Conservation (phyloP, 2,797 vertebrate genomes). For the Sparidentex hasta region DNA sequence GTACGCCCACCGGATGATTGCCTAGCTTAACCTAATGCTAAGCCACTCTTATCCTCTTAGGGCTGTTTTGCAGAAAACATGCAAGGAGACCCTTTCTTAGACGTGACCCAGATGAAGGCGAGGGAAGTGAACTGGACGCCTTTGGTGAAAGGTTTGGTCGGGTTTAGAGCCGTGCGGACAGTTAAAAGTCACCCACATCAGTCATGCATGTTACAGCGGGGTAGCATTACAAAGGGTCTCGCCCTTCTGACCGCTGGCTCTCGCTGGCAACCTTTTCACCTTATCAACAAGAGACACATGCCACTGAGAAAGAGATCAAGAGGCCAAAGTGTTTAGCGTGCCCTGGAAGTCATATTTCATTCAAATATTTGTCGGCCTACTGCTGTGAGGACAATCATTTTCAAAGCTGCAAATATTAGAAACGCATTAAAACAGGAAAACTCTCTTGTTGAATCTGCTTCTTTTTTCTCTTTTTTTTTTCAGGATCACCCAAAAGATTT, state of each 20-base stretch:
- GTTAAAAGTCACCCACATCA: conserved; percentile 65
- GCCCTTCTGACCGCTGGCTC: conserved; percentile 58
- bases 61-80: conserved; percentile 69
- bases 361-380: conserved; percentile 21
- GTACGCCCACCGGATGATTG: conserved; percentile 72
- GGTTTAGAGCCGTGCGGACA: conserved; percentile 25
- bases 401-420: background rate
- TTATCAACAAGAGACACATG: conserved; percentile 72
- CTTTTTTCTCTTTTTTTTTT: too few relatives aligned
- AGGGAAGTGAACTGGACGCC: background rate
- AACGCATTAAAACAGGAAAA: background rate
- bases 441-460: too few relatives aligned
- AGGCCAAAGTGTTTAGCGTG: conserved; percentile 37
- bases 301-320: conserved; percentile 47
- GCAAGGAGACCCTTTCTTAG: conserved; percentile 63
- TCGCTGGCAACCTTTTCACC: conserved; percentile 65
- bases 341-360: conserved; percentile 57
- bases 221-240: conserved; percentile 70
- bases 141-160: conserved; percentile 28
- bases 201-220: conserved; percentile 66
- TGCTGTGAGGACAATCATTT: conserved; percentile 2
- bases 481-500: background rate
- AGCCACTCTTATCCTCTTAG: conserved; percentile 78
- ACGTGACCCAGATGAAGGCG: conserved; percentile 60
- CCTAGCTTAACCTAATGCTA: conserved; percentile 72